Evolutionary conservation across 2,888 invertebrate genomes (phyloP), one percentile per base, ranked within the genome.

Genomic region (Lumbricus terrestris): DNA sequence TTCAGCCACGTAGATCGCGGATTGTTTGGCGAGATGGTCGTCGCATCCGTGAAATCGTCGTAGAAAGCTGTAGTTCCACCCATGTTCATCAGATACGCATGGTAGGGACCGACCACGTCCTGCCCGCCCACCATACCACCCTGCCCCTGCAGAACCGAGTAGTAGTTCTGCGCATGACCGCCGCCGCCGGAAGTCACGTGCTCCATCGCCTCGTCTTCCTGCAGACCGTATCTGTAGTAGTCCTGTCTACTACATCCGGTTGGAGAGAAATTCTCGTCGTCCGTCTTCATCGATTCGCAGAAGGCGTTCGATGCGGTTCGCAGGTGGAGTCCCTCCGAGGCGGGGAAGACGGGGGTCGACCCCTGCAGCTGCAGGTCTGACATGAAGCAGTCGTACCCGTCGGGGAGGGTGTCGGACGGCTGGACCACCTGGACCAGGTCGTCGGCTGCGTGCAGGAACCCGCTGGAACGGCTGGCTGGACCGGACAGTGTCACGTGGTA

Each of bases 161-260:
- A 85, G 34, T 85, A 85, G 85, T 35, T 85, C 85, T 85, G 85
- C 85, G 85, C 85, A 37, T 85, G 85, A 85, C 34, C n/a, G n/a
- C n/a, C 85, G 85, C 34, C n/a, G n/a, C n/a, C 85, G 85, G 85
- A 85, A 85, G 34, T 37, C 11, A 85, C 34, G 85, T 35, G 33
- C 8, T 85, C 85, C 35, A 85, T 85, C n/a, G 29, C 85, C n/a
- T 34, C 85, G 34, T 34, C 85, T 34, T 20, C 34, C 35, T 34
- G 35, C n/a, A n/a, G n/a, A 2, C 37, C 37, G 85, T 23, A 37
- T 20, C 35, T 85, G 85, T 20, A 85, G 85, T 34, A 34, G 85
- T 85, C 85, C 35, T 37, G 35, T 34, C 16, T 8, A 6, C 34
- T 8, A 35, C 8, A 15, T 33, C 34, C 18, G 20, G 23, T 34